Evolutionary conservation across 35 echinoderm and acorn worm species (phyloP).

Genomic region (Diadema setosum): DNA sequence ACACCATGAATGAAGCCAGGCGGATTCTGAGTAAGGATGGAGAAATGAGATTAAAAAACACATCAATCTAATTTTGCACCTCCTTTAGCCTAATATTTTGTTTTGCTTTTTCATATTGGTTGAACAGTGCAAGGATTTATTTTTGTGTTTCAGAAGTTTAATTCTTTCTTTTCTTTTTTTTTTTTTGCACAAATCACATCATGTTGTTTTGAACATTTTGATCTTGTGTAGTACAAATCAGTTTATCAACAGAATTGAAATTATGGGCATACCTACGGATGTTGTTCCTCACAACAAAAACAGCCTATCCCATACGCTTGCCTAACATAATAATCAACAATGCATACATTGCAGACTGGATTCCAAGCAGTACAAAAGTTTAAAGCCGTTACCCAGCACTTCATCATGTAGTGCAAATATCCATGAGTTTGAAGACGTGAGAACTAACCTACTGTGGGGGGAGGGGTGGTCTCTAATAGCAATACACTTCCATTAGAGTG

Average conservation of each 20-base stretch:
- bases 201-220: neutral
- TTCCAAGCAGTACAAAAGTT: too few species aligned
- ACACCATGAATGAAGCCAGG: constrained; percentile 80
- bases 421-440: too few species aligned
- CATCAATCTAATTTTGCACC: too few species aligned
- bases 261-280: neutral
- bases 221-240: neutral
- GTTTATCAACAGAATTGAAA: neutral
- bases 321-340: too few species aligned
- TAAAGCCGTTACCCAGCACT: too few species aligned
- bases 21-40: constrained; percentile 68
- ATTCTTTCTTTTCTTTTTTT: neutral
- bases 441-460: too few species aligned
- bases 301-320: too few species aligned
- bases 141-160: neutral
- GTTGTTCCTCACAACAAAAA: too few species aligned
- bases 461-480: too few species aligned
- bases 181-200: neutral
- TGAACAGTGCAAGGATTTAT: neutral
- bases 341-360: too few species aligned
- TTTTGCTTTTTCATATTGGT: neutral
- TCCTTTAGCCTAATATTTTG: neutral
- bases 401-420: too few species aligned
- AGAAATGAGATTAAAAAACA: neutral
- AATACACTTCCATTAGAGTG: too few species aligned